Percentiles rank a stretch among this genome's conserved stretches.
These are phyloP conservation scores for Leptatherina wallacei DNA, from an alignment of 2,797 vertebrate species.

Conservation along the genomic window DNA sequence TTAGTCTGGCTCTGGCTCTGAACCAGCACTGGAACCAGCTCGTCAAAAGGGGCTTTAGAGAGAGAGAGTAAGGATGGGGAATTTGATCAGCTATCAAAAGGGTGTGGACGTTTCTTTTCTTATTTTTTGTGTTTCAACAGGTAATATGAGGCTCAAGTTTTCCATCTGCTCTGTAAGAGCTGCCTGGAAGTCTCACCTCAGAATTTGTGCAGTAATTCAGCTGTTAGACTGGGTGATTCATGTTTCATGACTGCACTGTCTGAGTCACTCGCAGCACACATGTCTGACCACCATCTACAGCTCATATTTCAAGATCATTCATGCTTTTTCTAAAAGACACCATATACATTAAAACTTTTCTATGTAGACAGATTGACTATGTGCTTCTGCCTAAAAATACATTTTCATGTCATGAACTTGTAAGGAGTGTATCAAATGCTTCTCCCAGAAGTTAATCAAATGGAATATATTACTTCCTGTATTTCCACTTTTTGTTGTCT, in stretches of 20 bases:
- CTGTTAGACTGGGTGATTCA: constrained; percentile 20
- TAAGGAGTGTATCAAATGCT: constrained; percentile 14
- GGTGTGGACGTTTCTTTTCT: constrained; percentile 9
- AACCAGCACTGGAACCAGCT: too few relatives aligned
- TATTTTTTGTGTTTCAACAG: constrained; percentile 47
- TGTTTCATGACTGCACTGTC: constrained; percentile 33
- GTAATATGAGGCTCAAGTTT: constrained; percentile 32
- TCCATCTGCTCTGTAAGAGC: constrained; percentile 26
- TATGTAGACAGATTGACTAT: not conserved
- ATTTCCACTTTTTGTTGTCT: constrained; percentile 11
- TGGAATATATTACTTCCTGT: constrained; percentile 4
- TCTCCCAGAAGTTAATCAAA: constrained; percentile 20
- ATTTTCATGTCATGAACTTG: constrained; percentile 24
- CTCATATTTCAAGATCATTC: constrained; percentile 37
- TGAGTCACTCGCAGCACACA: constrained; percentile 30
- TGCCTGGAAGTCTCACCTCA: constrained; percentile 14
- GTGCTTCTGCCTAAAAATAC: constrained; percentile 33
- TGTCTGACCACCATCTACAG: constrained; percentile 30
- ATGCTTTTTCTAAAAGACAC: constrained; percentile 22
- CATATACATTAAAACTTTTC: constrained; percentile 7
- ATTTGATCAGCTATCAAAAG: not conserved
- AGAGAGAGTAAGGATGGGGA: constrained; percentile 2
- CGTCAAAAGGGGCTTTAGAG: not conserved
- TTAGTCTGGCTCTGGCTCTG: too few relatives aligned
- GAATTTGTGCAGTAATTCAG: constrained; percentile 29